Evolutionary conservation across 2,888 invertebrate genomes (phyloP).

Genomic region (Altica lythri): DNA sequence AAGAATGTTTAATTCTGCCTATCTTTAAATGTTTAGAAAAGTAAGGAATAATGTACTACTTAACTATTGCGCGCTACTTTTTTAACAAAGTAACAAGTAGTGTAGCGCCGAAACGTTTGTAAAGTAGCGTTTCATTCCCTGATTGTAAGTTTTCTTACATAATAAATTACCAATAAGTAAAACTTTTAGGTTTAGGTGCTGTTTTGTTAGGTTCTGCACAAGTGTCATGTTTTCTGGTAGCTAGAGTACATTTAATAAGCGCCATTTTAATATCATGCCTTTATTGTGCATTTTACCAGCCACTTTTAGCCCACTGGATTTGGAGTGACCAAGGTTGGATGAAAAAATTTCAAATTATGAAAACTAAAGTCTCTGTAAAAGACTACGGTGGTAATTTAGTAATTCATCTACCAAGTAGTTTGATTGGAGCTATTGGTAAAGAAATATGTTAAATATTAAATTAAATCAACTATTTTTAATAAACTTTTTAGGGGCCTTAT

Average conservation of each 20-base stretch:
- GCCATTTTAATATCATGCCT: constrained; percentile 40
- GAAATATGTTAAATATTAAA: background rate
- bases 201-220: constrained; percentile 50
- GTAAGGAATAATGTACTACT: too few relatives aligned
- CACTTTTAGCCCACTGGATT: constrained; percentile 53
- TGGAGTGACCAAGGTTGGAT: constrained; percentile 53
- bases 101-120: too few relatives aligned
- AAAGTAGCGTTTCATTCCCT: too few relatives aligned
- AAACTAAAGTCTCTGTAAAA: constrained; percentile 41
- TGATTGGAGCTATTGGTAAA: constrained; percentile 46
- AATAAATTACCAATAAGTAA: too few relatives aligned
- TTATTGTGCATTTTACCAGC: constrained; percentile 47
- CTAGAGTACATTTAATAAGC: constrained; percentile 47
- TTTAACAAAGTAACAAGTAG: too few relatives aligned
- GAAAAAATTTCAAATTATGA: constrained; percentile 39
- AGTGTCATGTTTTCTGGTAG: constrained; percentile 48
- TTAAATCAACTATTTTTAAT: too few relatives aligned
- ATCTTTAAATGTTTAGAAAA: too few relatives aligned
- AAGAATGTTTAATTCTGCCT: too few relatives aligned
- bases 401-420: constrained; percentile 49
- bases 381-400: constrained; percentile 51
- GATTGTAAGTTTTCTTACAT: too few relatives aligned
- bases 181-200: constrained; percentile 47
- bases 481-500: constrained; percentile 42
- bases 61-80: too few relatives aligned